phyloP scores from a whole-genome alignment of 2,888 invertebrate species.

The Ophonus ardosiacus region DNA sequence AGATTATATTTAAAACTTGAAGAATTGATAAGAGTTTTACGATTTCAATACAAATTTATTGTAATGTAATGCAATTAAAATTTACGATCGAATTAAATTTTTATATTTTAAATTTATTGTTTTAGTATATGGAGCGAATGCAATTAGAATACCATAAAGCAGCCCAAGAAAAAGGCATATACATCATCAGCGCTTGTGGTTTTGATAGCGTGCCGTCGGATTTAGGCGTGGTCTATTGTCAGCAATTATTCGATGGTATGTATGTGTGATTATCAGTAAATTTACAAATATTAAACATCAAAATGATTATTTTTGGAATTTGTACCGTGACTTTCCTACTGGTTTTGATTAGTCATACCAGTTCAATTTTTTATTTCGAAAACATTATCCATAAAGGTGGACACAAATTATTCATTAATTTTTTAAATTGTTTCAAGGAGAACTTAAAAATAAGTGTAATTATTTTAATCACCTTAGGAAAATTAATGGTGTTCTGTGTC shows the following conservation, averaged over 20 bases:
- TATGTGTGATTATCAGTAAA: not conserved
- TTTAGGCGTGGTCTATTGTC: constrained; percentile 88
- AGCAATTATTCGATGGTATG: constrained; percentile 86
- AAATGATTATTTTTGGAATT: constrained; percentile 7
- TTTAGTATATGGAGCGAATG: constrained; percentile 90
- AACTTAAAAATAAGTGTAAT: not conserved
- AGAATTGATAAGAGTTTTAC: too few relatives aligned
- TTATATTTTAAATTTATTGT: constrained; percentile 44
- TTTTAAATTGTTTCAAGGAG: not conserved
- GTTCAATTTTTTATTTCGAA: not conserved
- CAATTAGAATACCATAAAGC: constrained; percentile 87
- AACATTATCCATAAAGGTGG: too few relatives aligned
- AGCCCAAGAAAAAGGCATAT: constrained; percentile 89
- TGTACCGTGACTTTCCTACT: constrained; percentile 4
- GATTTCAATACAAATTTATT: too few relatives aligned
- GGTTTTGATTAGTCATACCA: not conserved
- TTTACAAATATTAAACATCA: not conserved
- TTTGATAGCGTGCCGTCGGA: constrained; percentile 96
- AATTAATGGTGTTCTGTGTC: not conserved
- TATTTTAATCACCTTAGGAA: not conserved
- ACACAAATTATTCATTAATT: too few relatives aligned
- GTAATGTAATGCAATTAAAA: too few relatives aligned
- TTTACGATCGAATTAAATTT: not conserved
- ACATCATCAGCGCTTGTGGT: constrained; percentile 94
- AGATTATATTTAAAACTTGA: too few relatives aligned